Evolutionary conservation across 2,888 invertebrate species (phyloP).

Genomic region (Drosophila maculinotata): DNA sequence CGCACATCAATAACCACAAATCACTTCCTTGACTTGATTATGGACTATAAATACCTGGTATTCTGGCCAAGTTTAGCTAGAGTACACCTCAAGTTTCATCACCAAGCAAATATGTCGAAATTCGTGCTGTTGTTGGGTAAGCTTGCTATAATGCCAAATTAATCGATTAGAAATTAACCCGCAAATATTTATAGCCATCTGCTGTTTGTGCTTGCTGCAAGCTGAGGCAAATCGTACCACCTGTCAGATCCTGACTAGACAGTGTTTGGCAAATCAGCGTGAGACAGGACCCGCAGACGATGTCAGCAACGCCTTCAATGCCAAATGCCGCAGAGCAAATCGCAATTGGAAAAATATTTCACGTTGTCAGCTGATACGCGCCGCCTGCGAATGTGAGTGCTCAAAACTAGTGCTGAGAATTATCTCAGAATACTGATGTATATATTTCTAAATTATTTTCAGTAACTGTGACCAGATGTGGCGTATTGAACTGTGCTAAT

Average conservation of each 20-base stretch:
- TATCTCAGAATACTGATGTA: no score
- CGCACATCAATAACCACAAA: slow-evolving; percentile 7
- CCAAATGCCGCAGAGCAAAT: slow-evolving; percentile 23
- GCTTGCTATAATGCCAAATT: background rate
- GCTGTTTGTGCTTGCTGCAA: slow-evolving; percentile 40
- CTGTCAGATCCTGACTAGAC: slow-evolving; percentile 24
- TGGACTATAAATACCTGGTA: slow-evolving; percentile 36
- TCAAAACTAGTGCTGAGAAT: background rate
- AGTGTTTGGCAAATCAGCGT: slow-evolving; percentile 24
- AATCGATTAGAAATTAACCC: background rate
- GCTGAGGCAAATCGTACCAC: slow-evolving; percentile 27
- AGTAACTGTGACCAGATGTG: slow-evolving; percentile 58
- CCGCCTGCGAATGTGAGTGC: slow-evolving; percentile 55
- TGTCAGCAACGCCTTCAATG: slow-evolving; percentile 37
- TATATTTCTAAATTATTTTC: background rate
- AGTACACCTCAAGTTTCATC: background rate
- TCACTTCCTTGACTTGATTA: slow-evolving; percentile 3
- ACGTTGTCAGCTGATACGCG: slow-evolving; percentile 53
- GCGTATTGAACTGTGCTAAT: slow-evolving; percentile 15
- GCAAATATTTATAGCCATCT: slow-evolving; percentile 24
- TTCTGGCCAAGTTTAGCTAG: background rate
- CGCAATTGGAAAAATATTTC: slow-evolving; percentile 51
- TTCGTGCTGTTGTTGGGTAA: slow-evolving; percentile 51
- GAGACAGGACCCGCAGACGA: slow-evolving; percentile 46
- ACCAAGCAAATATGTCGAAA: slow-evolving; percentile 49